Percentiles rank a stretch among this genome's conserved stretches.
Evolutionary conservation across 2,113 vertebrate species (phyloP).

Genomic region (Catharus fuscescens): DNA sequence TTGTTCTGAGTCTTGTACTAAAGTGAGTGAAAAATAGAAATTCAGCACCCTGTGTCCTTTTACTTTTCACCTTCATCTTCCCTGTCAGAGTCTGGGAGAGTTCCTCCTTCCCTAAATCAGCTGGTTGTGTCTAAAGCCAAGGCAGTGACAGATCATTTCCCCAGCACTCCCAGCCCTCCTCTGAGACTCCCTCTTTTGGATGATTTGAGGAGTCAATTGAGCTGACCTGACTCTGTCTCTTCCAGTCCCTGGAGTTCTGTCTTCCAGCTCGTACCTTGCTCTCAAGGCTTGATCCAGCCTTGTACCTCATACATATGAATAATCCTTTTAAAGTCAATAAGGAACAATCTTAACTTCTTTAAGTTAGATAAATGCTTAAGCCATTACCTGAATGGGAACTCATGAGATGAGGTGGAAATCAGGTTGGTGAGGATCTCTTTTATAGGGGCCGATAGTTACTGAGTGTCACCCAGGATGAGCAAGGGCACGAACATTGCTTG

Average conservation of each 20-base stretch:
- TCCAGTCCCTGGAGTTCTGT: not conserved
- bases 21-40: constrained; percentile 12
- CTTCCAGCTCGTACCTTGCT: not conserved
- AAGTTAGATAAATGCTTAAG: not conserved
- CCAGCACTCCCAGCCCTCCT: not conserved
- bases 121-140: not conserved
- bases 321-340: not conserved
- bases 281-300: not conserved
- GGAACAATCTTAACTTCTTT: not conserved
- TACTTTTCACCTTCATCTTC: not conserved
- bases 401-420: not conserved
- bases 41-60: not conserved
- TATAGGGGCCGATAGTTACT: not conserved
- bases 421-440: not conserved
- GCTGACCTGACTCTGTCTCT: not conserved
- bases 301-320: not conserved
- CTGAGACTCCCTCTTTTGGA: not conserved
- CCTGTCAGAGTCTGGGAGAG: not conserved
- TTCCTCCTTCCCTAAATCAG: not conserved
- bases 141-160: not conserved
- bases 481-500: not conserved
- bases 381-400: not conserved
- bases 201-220: not conserved
- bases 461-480: not conserved
- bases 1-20: not conserved